Conservation (phyloP, 2,888 invertebrate genomes). For the Stomorhina lunata region DNA sequence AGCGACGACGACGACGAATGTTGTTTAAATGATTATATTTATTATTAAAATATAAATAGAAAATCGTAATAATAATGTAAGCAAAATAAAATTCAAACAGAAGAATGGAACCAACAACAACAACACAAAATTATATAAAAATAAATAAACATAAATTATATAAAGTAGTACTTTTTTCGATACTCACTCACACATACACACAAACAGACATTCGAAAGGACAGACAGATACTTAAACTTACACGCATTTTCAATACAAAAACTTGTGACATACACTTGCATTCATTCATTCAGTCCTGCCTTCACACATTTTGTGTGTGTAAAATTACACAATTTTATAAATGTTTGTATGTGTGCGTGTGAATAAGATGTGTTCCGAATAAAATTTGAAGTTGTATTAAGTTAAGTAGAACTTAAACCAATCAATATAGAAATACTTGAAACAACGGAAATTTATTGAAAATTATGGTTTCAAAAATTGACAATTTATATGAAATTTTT, state of each 20-base stretch:
- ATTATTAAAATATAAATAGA: conserved; percentile 62
- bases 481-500: no score
- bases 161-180: conserved; percentile 40
- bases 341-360: conserved; percentile 4
- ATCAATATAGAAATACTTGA: no score
- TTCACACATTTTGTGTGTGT: no score
- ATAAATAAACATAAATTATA: conserved; percentile 53
- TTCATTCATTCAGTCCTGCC: no score
- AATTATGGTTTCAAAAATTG: no score
- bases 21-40: conserved; percentile 63
- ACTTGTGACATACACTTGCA: conserved; percentile 28
- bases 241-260: background rate
- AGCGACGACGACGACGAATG: conserved; percentile 22
- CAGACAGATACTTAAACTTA: conserved; percentile 1
- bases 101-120: conserved; percentile 28
- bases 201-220: background rate
- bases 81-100: conserved; percentile 37
- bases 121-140: background rate
- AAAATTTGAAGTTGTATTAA: no score
- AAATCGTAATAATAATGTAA: conserved; percentile 57
- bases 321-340: no score
- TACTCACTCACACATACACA: background rate
- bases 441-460: no score
- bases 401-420: no score
- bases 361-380: no score